phyloP scores from a whole-genome alignment of 2,797 vertebrate species.

The Phoxinus dragarum region DNA sequence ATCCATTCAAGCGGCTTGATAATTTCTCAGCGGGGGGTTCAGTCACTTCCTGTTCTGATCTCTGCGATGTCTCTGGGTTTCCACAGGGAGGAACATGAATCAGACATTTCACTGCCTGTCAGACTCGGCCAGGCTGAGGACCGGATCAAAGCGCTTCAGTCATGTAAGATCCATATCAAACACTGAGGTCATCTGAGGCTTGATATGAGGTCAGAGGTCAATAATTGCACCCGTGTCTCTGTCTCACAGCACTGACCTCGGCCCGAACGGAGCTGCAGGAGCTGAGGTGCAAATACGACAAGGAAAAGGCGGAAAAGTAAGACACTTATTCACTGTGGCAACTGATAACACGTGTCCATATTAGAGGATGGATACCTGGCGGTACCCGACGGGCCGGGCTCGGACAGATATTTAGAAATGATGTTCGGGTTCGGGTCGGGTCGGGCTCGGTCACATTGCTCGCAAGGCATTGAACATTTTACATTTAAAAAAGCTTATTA shows the following conservation, averaged over 20 bases:
- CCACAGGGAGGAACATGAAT: slow-evolving; percentile 85
- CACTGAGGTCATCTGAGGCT: slow-evolving; percentile 38
- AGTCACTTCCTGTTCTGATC: slow-evolving; percentile 28
- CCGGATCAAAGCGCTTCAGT: slow-evolving; percentile 93
- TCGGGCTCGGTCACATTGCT: too few relatives aligned
- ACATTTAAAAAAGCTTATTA: too few relatives aligned
- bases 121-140: slow-evolving; percentile 93
- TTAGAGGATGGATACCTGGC: too few relatives aligned
- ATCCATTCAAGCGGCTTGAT: slow-evolving; percentile 7
- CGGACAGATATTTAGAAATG: too few relatives aligned
- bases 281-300: slow-evolving; percentile 91
- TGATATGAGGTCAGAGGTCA: slow-evolving; percentile 62
- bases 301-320: slow-evolving; percentile 92
- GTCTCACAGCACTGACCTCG: slow-evolving; percentile 85
- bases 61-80: slow-evolving; percentile 18
- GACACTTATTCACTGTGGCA: slow-evolving; percentile 55
- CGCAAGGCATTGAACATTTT: too few relatives aligned
- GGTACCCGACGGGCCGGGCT: too few relatives aligned
- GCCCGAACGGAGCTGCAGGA: slow-evolving; percentile 93
- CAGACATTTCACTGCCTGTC: slow-evolving; percentile 82
- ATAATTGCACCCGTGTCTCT: slow-evolving; percentile 27
- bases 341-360: background rate
- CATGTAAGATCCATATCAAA: slow-evolving; percentile 80
- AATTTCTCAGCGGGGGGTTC: slow-evolving; percentile 19
- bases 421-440: too few relatives aligned